A percentile compares a stretch with the other conserved stretches of the same genome.
Evolutionary conservation across 1,140 invertebrate species (phyloP).

Genomic region (Pollicipes pollicipes): DNA sequence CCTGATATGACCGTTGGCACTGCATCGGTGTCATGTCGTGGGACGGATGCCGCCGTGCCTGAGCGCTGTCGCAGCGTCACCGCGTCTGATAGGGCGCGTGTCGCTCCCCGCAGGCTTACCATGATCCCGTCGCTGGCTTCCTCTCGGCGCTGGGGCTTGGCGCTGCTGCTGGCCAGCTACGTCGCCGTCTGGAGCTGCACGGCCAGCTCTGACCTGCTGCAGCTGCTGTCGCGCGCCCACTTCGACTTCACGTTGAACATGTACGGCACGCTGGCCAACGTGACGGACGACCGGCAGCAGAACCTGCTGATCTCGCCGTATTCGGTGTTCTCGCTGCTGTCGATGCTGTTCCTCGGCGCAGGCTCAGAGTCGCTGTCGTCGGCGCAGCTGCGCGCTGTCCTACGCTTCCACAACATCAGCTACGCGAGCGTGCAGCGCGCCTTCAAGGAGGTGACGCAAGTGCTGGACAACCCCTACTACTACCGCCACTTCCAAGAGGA

Average conservation of each 20-base stretch:
- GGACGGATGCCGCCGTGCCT: no score
- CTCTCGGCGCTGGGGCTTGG: no score
- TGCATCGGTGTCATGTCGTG: no score
- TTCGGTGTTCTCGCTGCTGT: constrained; percentile 21
- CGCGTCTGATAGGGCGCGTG: no score
- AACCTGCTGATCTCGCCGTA: constrained; percentile 24
- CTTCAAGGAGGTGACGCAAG: constrained; percentile 18
- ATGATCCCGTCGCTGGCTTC: no score
- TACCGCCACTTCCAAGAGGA: no score
- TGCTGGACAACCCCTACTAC: neutral
- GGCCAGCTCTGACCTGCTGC: constrained; percentile 11
- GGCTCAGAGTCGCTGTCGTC: constrained; percentile 20
- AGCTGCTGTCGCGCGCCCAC: constrained; percentile 23
- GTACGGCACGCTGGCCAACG: constrained; percentile 20
- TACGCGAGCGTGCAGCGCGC: constrained; percentile 10
- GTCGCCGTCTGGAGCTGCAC: no score
- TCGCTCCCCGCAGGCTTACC: no score
- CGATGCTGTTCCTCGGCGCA: constrained; percentile 23
- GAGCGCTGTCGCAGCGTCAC: no score
- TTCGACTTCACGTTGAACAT: constrained; percentile 24
- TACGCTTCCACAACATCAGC: constrained; percentile 21
- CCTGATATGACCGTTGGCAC: no score
- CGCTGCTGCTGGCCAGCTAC: no score
- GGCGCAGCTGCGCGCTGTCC: constrained; percentile 19
- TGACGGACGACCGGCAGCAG: constrained; percentile 14